phyloP scores from a whole-genome alignment of 2,113 vertebrate genomes.

The Xenopus laevis region DNA sequence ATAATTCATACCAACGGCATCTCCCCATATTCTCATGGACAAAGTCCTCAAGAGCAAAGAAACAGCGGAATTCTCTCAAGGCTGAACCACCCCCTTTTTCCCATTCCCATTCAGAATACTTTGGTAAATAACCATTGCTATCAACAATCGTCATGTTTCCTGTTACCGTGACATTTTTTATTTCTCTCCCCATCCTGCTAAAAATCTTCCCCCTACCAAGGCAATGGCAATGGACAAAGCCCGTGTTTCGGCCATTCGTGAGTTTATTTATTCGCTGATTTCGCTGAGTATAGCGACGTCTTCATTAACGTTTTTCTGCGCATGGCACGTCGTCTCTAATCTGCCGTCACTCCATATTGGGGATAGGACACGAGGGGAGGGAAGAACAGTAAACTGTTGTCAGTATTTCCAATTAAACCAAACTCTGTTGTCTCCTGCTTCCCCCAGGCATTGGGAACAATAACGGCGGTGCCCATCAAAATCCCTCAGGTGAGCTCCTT shows the following conservation, averaged over 20 bases:
- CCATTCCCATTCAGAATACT: conserved; percentile 69
- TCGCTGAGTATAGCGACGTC: no score
- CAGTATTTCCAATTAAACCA: background rate
- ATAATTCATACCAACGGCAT: no score
- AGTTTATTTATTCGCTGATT: no score
- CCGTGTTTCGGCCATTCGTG: no score
- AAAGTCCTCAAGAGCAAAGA: no score
- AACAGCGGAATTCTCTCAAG: conserved; percentile 55
- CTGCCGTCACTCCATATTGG: no score
- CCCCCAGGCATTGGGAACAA: conserved; percentile 82
- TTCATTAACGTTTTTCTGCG: no score
- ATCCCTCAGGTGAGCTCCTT: conserved; percentile 98
- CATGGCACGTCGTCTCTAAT: no score
- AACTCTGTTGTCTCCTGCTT: conserved; percentile 45
- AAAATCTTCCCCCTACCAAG: conserved; percentile 44
- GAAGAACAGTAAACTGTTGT: background rate
- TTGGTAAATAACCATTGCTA: conserved; percentile 76
- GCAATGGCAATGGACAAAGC: no score
- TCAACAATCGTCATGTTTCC: conserved; percentile 77
- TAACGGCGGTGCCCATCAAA: conserved; percentile 88
- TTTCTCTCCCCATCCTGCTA: conserved; percentile 62
- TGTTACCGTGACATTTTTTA: conserved; percentile 87
- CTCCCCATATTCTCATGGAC: no score
- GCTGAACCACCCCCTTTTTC: conserved; percentile 48
- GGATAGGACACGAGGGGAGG: no score